Conservation (phyloP, 2,888 invertebrate genomes). For the Parnassius apollo region DNA sequence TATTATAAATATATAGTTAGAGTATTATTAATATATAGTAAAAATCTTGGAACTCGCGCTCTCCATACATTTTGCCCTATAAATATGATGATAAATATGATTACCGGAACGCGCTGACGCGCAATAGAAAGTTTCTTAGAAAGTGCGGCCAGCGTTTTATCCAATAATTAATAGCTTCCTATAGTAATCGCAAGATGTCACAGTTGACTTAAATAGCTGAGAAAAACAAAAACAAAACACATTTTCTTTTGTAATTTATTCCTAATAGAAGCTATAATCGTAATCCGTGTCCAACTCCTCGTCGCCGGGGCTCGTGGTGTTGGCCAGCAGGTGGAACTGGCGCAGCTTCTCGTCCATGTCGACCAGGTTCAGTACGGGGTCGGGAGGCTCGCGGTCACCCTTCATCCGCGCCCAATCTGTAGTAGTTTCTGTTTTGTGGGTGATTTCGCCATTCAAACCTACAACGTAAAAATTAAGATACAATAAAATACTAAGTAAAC, state of each 20-base stretch:
- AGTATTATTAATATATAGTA: no score
- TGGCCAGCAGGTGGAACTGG: slow-evolving; percentile 58
- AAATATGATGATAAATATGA: no score
- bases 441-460: slow-evolving; percentile 61
- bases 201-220: neutral
- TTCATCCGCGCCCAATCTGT: slow-evolving; percentile 58
- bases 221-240: slow-evolving; percentile 3
- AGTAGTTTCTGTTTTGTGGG: slow-evolving; percentile 50
- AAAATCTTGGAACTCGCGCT: no score
- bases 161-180: neutral
- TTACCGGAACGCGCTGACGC: no score
- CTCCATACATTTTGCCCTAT: neutral
- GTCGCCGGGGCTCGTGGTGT: slow-evolving; percentile 46
- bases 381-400: slow-evolving; percentile 48
- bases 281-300: slow-evolving; percentile 58
- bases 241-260: slow-evolving; percentile 36
- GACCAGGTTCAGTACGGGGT: slow-evolving; percentile 48
- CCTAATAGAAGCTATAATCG: slow-evolving; percentile 66
- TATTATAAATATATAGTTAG: no score
- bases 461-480: slow-evolving; percentile 4
- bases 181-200: neutral
- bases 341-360: slow-evolving; percentile 60
- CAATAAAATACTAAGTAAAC: no score
- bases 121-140: no score
- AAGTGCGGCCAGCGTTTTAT: no score